Evolutionary conservation across 2,888 invertebrate genomes (phyloP).

Genomic region (Formica aserva): DNA sequence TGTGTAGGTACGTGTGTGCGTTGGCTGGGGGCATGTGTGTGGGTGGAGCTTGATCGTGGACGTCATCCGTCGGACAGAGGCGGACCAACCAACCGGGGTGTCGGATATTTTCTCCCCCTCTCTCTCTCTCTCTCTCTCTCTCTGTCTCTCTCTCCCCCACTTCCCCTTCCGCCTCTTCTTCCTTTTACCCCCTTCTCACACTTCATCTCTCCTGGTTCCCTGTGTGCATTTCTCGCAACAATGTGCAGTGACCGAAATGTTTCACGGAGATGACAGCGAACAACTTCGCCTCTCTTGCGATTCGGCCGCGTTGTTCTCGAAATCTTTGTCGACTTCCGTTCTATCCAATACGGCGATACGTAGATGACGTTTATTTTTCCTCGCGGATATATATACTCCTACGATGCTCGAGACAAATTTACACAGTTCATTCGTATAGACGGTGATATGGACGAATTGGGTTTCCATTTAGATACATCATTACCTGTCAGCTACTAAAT

Average conservation of each 20-base stretch:
- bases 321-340: slow-evolving; percentile 14
- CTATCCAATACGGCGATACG: neutral
- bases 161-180: slow-evolving; percentile 17
- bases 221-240: slow-evolving; percentile 48
- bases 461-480: slow-evolving; percentile 4
- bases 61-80: slow-evolving; percentile 75
- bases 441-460: neutral
- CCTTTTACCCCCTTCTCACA: slow-evolving; percentile 20
- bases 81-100: slow-evolving; percentile 64
- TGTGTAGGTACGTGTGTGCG: slow-evolving; percentile 49
- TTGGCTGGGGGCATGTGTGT: slow-evolving; percentile 68
- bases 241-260: slow-evolving; percentile 74
- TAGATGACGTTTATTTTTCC: neutral
- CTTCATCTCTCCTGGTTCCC: slow-evolving; percentile 35
- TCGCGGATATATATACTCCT: neutral
- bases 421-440: neutral
- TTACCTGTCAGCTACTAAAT: slow-evolving; percentile 15
- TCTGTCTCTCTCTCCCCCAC: neutral
- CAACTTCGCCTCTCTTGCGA: slow-evolving; percentile 37
- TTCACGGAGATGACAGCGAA: slow-evolving; percentile 66
- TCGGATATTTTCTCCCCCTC: slow-evolving; percentile 51
- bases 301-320: slow-evolving; percentile 33
- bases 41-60: slow-evolving; percentile 75
- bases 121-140: neutral
- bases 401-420: slow-evolving; percentile 15